Conservation (phyloP, 2,113 vertebrate genomes). For the Spermophilus dauricus region DNA sequence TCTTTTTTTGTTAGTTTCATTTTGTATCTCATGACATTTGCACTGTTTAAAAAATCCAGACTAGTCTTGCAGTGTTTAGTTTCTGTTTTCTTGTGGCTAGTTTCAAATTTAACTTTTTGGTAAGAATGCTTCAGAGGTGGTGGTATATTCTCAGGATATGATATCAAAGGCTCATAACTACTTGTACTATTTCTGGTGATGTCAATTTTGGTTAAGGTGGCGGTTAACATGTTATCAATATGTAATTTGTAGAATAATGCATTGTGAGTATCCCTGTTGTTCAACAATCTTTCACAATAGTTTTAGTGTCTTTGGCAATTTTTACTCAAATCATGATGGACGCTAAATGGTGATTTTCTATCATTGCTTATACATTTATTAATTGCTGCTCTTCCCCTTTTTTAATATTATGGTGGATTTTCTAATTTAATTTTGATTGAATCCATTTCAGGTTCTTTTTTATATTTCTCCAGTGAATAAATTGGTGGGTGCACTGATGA, state of each 20-base stretch:
- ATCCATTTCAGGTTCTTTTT: slow-evolving; percentile 93
- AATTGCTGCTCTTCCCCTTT: background rate
- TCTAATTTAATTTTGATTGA: slow-evolving; percentile 62
- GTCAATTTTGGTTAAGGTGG: background rate
- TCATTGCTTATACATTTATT: background rate
- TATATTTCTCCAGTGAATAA: slow-evolving; percentile 97
- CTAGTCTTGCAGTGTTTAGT: background rate
- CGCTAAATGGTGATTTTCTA: background rate
- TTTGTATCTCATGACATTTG: background rate
- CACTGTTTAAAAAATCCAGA: background rate
- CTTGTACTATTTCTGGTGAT: background rate
- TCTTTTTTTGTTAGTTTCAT: background rate
- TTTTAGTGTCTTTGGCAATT: background rate
- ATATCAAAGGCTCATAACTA: background rate
- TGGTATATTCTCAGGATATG: background rate
- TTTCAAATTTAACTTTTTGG: slow-evolving; percentile 34
- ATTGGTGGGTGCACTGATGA: slow-evolving; percentile 97
- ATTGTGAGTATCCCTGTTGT: background rate
- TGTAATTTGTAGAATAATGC: background rate
- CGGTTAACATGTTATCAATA: background rate
- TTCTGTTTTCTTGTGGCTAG: background rate
- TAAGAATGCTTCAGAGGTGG: background rate
- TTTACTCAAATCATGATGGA: background rate
- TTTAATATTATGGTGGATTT: background rate
- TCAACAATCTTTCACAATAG: background rate